These are phyloP conservation scores for Papilio polytes DNA, from an alignment of 1,140 invertebrate genomes.

Conservation along the genomic window DNA sequence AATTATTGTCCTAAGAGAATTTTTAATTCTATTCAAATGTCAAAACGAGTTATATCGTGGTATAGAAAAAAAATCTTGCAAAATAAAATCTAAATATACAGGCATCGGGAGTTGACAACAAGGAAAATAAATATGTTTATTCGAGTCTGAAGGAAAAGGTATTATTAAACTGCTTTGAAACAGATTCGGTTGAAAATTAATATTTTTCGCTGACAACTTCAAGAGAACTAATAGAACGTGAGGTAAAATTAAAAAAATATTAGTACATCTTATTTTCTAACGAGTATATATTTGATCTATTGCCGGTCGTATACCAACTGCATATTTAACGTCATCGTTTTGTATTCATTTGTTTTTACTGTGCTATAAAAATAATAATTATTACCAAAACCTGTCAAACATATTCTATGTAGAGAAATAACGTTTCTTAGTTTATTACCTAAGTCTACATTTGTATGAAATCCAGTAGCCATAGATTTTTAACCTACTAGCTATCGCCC, in stretches of 20 bases:
- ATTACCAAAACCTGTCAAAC: conserved; percentile 31
- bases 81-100: conserved; percentile 30
- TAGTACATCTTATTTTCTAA: conserved; percentile 60
- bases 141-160: conserved; percentile 44
- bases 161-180: conserved; percentile 7
- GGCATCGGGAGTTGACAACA: conserved; percentile 19
- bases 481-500: no score
- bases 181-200: neutral
- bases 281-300: conserved; percentile 67
- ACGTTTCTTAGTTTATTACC: neutral
- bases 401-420: conserved; percentile 14
- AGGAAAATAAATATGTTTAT: conserved; percentile 47
- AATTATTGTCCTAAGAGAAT: neutral
- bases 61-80: conserved; percentile 7
- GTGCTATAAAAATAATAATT: neutral
- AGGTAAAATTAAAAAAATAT: conserved; percentile 13
- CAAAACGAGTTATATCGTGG: conserved; percentile 21
- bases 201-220: neutral
- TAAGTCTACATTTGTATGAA: conserved; percentile 2
- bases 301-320: no score
- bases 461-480: no score
- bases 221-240: neutral
- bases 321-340: neutral
- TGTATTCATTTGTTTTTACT: neutral
- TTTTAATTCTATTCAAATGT: conserved; percentile 22